These are phyloP conservation scores for Onychostruthus taczanowskii DNA, from an alignment of 2,113 vertebrate genomes.

Conservation along the genomic window DNA sequence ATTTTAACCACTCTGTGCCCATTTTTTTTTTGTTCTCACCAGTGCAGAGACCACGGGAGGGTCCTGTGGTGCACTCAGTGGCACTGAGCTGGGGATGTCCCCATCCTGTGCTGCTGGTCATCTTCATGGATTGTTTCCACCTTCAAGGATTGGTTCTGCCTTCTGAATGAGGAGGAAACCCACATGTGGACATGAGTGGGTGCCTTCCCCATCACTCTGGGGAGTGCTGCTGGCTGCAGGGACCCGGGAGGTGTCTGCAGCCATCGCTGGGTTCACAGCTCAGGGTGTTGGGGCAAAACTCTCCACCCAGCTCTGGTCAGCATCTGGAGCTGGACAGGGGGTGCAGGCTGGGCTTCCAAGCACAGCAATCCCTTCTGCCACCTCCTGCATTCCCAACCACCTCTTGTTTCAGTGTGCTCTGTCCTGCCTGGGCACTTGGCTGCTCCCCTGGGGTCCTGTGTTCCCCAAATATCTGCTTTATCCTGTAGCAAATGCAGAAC, in stretches of 20 bases:
- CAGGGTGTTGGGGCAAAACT: background rate
- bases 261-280: background rate
- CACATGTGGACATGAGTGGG: rapidly evolving
- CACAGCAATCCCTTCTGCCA: background rate
- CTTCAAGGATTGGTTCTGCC: background rate
- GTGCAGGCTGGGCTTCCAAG: background rate
- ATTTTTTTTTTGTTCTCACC: background rate
- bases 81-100: background rate
- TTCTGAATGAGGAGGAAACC: background rate
- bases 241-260: background rate
- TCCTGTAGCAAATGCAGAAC: background rate
- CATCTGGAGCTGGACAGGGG: background rate
- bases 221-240: background rate
- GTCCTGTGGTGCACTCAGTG: background rate
- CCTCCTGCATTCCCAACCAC: background rate
- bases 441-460: background rate
- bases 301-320: background rate
- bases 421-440: background rate
- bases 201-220: background rate
- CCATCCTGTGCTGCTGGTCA: background rate
- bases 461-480: background rate
- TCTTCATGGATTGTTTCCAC: background rate
- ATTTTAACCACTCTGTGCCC: background rate
- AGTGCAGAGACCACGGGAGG: rapidly evolving
- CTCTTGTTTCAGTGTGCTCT: background rate